Percentiles rank a stretch among this genome's conserved stretches.
Evolutionary conservation across 2,797 vertebrate genomes (phyloP).

Genomic region (Ceyx erithaca): DNA sequence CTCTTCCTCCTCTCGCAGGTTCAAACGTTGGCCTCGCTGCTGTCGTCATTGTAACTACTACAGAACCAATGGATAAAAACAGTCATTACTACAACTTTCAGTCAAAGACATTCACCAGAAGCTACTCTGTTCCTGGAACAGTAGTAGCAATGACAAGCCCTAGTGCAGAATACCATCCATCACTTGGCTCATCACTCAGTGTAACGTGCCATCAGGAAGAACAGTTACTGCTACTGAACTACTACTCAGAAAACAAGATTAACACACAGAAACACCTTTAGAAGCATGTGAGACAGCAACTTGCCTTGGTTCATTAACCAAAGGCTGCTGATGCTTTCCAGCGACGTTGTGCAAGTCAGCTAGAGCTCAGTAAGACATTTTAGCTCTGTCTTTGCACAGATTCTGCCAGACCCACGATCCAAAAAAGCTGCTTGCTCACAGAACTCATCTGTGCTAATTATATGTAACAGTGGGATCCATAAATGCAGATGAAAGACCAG

Average conservation of each 20-base stretch:
- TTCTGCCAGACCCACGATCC: neutral
- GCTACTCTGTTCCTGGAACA: neutral
- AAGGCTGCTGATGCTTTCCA: neutral
- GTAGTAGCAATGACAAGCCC: neutral
- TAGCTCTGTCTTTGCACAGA: neutral
- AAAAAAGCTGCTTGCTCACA: neutral
- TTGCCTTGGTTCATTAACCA: neutral
- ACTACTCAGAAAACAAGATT: neutral
- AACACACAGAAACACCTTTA: neutral
- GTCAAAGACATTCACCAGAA: neutral
- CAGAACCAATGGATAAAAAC: neutral
- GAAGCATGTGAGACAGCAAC: neutral
- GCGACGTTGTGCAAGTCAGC: neutral
- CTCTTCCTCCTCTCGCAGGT: conserved; percentile 94
- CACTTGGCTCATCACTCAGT: accelerated
- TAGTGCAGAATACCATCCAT: neutral
- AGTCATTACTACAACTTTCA: neutral
- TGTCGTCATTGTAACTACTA: conserved; percentile 88
- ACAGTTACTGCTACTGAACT: neutral
- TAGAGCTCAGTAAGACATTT: neutral
- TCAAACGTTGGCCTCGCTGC: conserved; percentile 97
- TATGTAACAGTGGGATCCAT: accelerated
- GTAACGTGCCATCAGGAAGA: neutral
- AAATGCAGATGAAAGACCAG: neutral
- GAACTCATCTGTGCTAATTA: neutral